Evolutionary conservation across 2,113 vertebrate genomes (phyloP), one percentile per base, ranked within the genome.

Genomic region (Trematomus loennbergii): DNA sequence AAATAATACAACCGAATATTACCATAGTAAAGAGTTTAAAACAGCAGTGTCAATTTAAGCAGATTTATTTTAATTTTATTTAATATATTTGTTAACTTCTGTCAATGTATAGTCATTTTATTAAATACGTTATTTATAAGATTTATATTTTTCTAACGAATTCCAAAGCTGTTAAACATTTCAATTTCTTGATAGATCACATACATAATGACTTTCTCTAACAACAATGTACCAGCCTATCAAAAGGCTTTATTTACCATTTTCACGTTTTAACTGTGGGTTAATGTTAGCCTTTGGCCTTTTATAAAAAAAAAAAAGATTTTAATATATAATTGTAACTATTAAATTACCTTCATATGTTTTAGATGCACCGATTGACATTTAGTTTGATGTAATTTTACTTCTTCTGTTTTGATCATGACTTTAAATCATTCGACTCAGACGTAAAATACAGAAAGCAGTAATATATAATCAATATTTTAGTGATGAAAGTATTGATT

Each of bases 331-430:
- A 8, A 40, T n/a, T 57, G 50, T 25, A 52, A 58, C 33, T 6
- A 43, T 20, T 46, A 10, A 63, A 46, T 12, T 43, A 53, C 40
- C 13, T 43, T 18, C 0, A 54, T 29, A 57, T 62, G 1, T n/a
- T 49, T 72, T 61, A 60, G 36, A 53, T 17, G 33, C 12, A 70
- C 62, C 48, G 10, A 54, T 33, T 55, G 1, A 46, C 3, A 49
- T 54, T 55, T 20, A 18, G 12, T 49, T 60, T 48, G 53, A 60
- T 54, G 15, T 46, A 9, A 68, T 52, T 67, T 40, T 29, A 50
- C 17, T 49, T 46, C 59, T 50, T 75, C 72, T 57, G 62, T 49
- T 48, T 54, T 58, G 12, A 63, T 43, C 40, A 62, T 78, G 18
- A 40, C 16, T 12, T 40, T 22, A 25, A 53, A 29, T 36, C 11